Evolutionary conservation across 2,888 invertebrate species (phyloP).

Genomic region (Odontomyia ornata): DNA sequence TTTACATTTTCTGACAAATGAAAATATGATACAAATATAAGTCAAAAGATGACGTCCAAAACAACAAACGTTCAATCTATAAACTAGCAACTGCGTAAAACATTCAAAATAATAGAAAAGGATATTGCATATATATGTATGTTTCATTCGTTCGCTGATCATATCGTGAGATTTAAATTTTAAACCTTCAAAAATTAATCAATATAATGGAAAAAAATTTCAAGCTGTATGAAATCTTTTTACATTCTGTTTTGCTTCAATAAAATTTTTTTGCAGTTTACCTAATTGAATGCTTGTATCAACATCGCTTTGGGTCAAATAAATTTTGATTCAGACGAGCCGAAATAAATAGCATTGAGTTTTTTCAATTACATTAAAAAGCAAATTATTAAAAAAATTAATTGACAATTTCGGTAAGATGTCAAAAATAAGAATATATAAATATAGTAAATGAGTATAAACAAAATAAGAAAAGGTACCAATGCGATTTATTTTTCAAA

Average conservation of each 20-base stretch:
- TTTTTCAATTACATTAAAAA: neutral
- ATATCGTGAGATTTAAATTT: neutral
- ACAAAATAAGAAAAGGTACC: slow-evolving; percentile 1
- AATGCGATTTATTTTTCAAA: slow-evolving; percentile 41
- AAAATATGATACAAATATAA: slow-evolving; percentile 20
- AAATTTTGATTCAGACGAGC: neutral
- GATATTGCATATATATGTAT: slow-evolving; percentile 20
- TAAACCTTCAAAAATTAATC: neutral
- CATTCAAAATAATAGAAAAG: slow-evolving; percentile 11
- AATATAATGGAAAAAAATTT: neutral
- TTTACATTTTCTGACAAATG: slow-evolving; percentile 23
- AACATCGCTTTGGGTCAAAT: neutral
- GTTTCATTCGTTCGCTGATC: neutral
- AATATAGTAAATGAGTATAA: neutral
- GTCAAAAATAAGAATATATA: slow-evolving; percentile 5
- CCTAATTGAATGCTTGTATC: slow-evolving; percentile 1
- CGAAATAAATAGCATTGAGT: slow-evolving; percentile 41
- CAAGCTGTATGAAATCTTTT: neutral
- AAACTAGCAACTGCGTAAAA: slow-evolving; percentile 1
- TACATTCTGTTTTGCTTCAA: too few relatives aligned
- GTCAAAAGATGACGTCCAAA: neutral
- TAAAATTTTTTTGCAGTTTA: neutral
- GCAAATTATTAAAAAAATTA: neutral
- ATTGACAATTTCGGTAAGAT: neutral
- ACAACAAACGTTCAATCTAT: slow-evolving; percentile 28